Conservation (phyloP, 2,888 invertebrate species). For the Lochmaea capreae region DNA sequence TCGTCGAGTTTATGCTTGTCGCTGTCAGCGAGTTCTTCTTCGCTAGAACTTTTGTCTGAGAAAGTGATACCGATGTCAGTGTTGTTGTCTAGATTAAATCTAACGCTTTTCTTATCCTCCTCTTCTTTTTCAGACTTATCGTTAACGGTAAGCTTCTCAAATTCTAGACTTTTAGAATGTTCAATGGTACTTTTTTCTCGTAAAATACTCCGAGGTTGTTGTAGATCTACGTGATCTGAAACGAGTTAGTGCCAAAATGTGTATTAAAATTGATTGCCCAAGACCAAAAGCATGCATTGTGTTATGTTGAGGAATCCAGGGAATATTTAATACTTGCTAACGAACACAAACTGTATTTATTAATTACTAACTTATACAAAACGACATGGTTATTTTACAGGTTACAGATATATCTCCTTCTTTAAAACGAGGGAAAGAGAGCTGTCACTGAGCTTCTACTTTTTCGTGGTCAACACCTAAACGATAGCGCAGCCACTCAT, state of each 20-base stretch:
- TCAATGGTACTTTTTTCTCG: slow-evolving; percentile 69
- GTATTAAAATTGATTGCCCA: slow-evolving; percentile 11
- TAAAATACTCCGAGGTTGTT: slow-evolving; percentile 71
- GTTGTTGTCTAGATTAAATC: slow-evolving; percentile 71
- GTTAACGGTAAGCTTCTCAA: slow-evolving; percentile 54
- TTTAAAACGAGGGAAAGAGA: no score
- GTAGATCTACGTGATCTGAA: slow-evolving; percentile 33
- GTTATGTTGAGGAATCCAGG: no score
- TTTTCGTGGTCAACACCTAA: no score
- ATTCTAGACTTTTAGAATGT: slow-evolving; percentile 59
- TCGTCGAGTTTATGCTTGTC: slow-evolving; percentile 52
- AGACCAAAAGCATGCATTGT: no score
- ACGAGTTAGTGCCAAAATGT: neutral
- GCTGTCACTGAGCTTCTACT: no score
- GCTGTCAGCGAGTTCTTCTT: slow-evolving; percentile 54
- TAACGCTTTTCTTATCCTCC: slow-evolving; percentile 82
- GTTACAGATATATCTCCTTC: no score
- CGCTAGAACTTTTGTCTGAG: slow-evolving; percentile 61
- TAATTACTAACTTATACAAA: no score
- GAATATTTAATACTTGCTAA: no score
- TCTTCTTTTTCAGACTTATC: slow-evolving; percentile 69
- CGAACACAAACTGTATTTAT: no score
- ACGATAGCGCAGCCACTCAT: no score
- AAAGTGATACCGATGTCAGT: slow-evolving; percentile 64
- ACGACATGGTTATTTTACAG: no score